These are phyloP conservation scores for Cyclophora punctaria DNA, from an alignment of 2,888 invertebrate species.

Conservation along the genomic window DNA sequence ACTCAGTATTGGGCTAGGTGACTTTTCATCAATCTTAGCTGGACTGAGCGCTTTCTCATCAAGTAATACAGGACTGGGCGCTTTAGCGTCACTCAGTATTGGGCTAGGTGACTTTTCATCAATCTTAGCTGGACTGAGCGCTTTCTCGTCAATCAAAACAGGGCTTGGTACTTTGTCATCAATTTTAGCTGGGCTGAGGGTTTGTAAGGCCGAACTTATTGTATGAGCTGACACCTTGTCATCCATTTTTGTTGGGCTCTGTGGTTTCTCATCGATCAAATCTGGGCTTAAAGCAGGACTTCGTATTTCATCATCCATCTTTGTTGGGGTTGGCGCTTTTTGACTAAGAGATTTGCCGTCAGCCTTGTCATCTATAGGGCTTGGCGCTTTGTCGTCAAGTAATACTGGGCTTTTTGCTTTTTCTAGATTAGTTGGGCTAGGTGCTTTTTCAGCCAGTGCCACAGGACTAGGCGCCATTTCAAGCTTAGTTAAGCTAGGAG, in stretches of 20 bases:
- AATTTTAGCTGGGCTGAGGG: constrained; percentile 3
- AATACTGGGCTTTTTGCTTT: no score
- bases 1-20: constrained; percentile 1
- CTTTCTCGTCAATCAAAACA: not conserved
- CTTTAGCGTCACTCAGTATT: constrained; percentile 3
- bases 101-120: constrained; percentile 7
- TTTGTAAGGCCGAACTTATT: constrained; percentile 5
- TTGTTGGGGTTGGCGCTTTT: constrained; percentile 1
- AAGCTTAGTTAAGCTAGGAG: not conserved
- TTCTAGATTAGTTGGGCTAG: no score
- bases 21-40: not conserved
- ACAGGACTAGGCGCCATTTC: not conserved
- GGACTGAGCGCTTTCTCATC: not conserved
- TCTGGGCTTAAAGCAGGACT: not conserved
- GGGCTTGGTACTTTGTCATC: constrained; percentile 5
- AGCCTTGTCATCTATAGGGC: no score
- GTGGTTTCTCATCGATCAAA: not conserved
- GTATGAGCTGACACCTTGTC: not conserved
- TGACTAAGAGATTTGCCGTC: no score
- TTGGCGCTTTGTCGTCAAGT: no score
- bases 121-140: constrained; percentile 4
- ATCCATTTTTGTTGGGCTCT: constrained; percentile 1
- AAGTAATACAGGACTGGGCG: not conserved
- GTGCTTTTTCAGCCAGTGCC: no score
- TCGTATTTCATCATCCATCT: constrained; percentile 1